Evolutionary conservation across 2,113 vertebrate species (phyloP), one percentile per base, ranked within the genome.

Genomic region (Galemys pyrenaicus): DNA sequence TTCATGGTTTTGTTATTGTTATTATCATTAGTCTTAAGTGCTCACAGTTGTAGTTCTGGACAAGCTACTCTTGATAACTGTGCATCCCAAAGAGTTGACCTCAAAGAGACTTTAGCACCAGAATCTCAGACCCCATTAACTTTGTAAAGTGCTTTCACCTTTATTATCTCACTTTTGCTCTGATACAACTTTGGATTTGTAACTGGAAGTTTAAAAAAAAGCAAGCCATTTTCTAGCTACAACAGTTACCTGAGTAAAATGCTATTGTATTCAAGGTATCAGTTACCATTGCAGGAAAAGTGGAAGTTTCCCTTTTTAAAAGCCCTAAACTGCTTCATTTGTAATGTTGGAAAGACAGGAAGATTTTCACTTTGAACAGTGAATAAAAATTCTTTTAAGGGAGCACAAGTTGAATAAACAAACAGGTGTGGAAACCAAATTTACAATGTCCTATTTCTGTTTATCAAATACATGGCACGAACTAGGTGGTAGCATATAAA

Each of bases 131-230:
- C 10, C 28, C 9, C 75, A 62, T 84, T 91, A 70, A 70, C 5
- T 26, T 85, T 71, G 67, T 32, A 51, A 94, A 87, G 19, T 39
- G 39, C 74, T 80, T 95, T 84, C 30, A 39, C 15, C 60, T 37
- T 51, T 80, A 35, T 75, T 58, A 93, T 56, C 30, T 85, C 54
- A 46, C 6, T 85, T 95, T 85, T 81, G 5, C 58, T 94, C 78
- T 81, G 35, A 64, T 24, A 70, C 13, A 51, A 73, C 58, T 19
- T 75, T 75, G 28, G 5, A 67, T 26, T 85, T 88, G 13, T 85
- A 85, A 92, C 26, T 73, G 28, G 35, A 94, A 60, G 1, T 35
- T 80, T 12, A 56, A 75, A 56, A 64, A 41, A 67, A 9, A n/a
- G 13, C 35, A 51, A 32, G 32, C 62, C 54, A 56, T 65, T 88